phyloP scores from a whole-genome alignment of 2,113 vertebrate genomes.

The Syrrhaptes paradoxus region DNA sequence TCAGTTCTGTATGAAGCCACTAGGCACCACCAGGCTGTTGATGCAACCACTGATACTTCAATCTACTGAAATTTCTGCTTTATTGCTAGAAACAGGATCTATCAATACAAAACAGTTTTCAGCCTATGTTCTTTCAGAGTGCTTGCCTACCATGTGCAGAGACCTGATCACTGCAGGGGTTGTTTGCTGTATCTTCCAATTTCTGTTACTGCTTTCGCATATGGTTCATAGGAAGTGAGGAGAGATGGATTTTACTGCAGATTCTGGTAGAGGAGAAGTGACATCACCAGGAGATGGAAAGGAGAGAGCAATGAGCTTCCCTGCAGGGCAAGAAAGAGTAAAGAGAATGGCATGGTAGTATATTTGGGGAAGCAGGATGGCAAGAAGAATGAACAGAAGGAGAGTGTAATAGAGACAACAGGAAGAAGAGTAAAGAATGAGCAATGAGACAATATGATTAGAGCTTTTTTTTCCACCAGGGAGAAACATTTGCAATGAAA shows the following conservation, averaged over 20 bases:
- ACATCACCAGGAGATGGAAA: conserved; percentile 22
- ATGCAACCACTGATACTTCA: not conserved
- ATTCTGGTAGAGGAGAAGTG: conserved; percentile 24
- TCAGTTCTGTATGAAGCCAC: not conserved
- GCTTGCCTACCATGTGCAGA: not conserved
- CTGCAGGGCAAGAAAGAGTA: conserved; percentile 24
- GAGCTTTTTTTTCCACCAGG: not conserved
- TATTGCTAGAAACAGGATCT: not conserved
- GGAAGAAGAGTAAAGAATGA: conserved; percentile 55
- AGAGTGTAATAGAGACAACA: conserved; percentile 55
- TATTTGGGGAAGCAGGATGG: conserved; percentile 21
- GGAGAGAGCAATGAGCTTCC: conserved; percentile 22
- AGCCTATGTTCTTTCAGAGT: not conserved
- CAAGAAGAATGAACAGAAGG: conserved; percentile 60
- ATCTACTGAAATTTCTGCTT: not conserved
- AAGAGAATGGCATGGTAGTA: conserved; percentile 7
- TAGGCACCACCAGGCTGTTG: not conserved
- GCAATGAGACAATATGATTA: conserved; percentile 46
- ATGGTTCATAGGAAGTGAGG: not conserved
- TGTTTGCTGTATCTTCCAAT: not conserved
- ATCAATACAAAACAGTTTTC: not conserved
- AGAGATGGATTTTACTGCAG: conserved; percentile 20
- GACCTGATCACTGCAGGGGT: not conserved
- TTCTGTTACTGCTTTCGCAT: not conserved
- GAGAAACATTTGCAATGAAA: conserved; percentile 46